These are phyloP conservation scores for Choristoneura rosaceana DNA, from an alignment of 2,888 invertebrate genomes.

Conservation along the genomic window DNA sequence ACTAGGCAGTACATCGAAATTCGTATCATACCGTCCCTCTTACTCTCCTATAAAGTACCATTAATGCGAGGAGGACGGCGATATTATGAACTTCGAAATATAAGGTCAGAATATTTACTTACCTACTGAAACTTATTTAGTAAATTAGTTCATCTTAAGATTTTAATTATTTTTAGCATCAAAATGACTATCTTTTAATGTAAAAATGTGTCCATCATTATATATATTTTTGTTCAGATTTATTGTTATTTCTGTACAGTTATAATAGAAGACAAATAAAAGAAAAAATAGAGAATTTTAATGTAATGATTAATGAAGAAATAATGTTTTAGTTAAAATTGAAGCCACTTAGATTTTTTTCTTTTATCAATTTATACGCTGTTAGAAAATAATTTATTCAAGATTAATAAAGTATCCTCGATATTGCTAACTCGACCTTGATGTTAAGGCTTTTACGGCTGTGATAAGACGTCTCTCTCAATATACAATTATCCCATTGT, in stretches of 20 bases:
- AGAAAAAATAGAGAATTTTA: background rate
- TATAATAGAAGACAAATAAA: background rate
- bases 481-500: slow-evolving; percentile 7
- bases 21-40: too few species aligned
- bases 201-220: background rate
- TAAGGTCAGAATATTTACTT: background rate
- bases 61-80: too few species aligned
- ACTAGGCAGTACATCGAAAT: background rate
- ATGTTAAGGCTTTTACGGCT: slow-evolving; percentile 54
- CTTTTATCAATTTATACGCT: background rate
- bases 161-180: slow-evolving; percentile 16
- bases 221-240: background rate
- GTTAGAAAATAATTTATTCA: too few species aligned
- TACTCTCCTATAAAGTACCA: too few species aligned
- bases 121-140: background rate
- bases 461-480: slow-evolving; percentile 54
- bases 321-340: background rate
- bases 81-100: background rate
- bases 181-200: background rate
- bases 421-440: slow-evolving; percentile 8
- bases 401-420: background rate
- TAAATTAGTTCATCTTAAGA: background rate
- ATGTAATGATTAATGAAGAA: background rate
- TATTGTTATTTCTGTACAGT: background rate
- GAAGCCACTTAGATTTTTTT: background rate